Evolutionary conservation across 2,888 invertebrate species (phyloP).

Genomic region (Nowickia ferox): DNA sequence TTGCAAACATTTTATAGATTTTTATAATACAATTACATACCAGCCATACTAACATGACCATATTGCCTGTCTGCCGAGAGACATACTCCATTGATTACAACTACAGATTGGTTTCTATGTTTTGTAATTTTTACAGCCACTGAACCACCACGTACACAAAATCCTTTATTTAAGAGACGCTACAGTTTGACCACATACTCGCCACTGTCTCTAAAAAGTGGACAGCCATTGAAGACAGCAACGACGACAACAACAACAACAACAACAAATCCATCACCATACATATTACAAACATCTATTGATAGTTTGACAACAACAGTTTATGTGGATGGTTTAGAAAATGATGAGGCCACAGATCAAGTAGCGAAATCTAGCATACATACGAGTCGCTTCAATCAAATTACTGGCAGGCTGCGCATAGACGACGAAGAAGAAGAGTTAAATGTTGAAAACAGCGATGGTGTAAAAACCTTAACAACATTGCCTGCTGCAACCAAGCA

Average conservation of each 20-base stretch:
- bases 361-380: slow-evolving; percentile 82
- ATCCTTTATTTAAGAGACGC: slow-evolving; percentile 83
- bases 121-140: slow-evolving; percentile 74
- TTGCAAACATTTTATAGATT: slow-evolving; percentile 41
- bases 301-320: slow-evolving; percentile 74
- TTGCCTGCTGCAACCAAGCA: slow-evolving; percentile 70
- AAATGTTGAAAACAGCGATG: slow-evolving; percentile 1
- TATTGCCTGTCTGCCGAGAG: background rate
- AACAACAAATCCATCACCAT: slow-evolving; percentile 39
- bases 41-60: slow-evolving; percentile 1
- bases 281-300: slow-evolving; percentile 59
- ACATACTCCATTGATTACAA: slow-evolving; percentile 12
- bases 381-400: slow-evolving; percentile 81
- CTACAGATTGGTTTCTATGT: slow-evolving; percentile 22
- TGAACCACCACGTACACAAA: slow-evolving; percentile 82
- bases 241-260: slow-evolving; percentile 1
- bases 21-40: slow-evolving; percentile 56
- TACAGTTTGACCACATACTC: slow-evolving; percentile 78
- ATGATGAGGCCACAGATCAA: slow-evolving; percentile 79
- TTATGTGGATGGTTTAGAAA: slow-evolving; percentile 75
- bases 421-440: slow-evolving; percentile 69
- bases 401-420: slow-evolving; percentile 73
- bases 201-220: slow-evolving; percentile 52
- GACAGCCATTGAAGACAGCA: slow-evolving; percentile 49
- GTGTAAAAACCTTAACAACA: slow-evolving; percentile 74